phyloP scores from a whole-genome alignment of 2,888 invertebrate species.

The Drosophila mettleri region DNA sequence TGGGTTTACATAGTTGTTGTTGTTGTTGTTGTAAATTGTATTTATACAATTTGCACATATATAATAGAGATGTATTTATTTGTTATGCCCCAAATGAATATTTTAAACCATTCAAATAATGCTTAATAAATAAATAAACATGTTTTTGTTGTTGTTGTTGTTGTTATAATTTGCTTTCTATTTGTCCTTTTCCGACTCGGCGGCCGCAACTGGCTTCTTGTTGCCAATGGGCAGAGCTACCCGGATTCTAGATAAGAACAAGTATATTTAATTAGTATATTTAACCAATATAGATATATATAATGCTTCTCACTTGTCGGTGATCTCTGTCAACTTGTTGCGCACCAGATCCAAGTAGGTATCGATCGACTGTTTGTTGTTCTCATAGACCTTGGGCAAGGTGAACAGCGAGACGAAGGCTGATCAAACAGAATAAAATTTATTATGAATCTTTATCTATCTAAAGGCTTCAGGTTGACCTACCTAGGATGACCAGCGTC shows the following conservation, averaged over 20 bases:
- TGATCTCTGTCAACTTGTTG: slow-evolving; percentile 94
- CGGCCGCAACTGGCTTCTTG: slow-evolving; percentile 88
- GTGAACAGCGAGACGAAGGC: slow-evolving; percentile 97
- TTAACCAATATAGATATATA: not conserved
- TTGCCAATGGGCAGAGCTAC: slow-evolving; percentile 95
- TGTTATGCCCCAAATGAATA: slow-evolving; percentile 77
- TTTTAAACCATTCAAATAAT: slow-evolving; percentile 76
- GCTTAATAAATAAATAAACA: slow-evolving; percentile 80
- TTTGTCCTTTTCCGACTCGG: slow-evolving; percentile 92
- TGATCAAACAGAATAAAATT: slow-evolving; percentile 84
- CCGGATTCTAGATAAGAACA: slow-evolving; percentile 88
- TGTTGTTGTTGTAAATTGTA: slow-evolving; percentile 48
- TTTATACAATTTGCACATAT: slow-evolving; percentile 63
- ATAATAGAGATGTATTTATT: slow-evolving; percentile 48
- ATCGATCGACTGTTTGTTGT: slow-evolving; percentile 97
- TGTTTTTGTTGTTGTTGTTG: slow-evolving; percentile 59
- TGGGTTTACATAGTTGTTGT: slow-evolving; percentile 49
- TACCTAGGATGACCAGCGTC: slow-evolving; percentile 98
- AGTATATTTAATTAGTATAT: not conserved
- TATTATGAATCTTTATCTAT: not conserved
- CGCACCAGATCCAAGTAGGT: slow-evolving; percentile 94
- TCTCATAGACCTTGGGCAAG: slow-evolving; percentile 97
- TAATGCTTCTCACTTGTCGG: slow-evolving; percentile 90
- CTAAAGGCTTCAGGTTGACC: not conserved
- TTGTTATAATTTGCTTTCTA: slow-evolving; percentile 85